Evolutionary conservation across 2,113 vertebrate species (phyloP), one percentile per base, ranked within the genome.

Genomic region (Sturnira hondurensis): DNA sequence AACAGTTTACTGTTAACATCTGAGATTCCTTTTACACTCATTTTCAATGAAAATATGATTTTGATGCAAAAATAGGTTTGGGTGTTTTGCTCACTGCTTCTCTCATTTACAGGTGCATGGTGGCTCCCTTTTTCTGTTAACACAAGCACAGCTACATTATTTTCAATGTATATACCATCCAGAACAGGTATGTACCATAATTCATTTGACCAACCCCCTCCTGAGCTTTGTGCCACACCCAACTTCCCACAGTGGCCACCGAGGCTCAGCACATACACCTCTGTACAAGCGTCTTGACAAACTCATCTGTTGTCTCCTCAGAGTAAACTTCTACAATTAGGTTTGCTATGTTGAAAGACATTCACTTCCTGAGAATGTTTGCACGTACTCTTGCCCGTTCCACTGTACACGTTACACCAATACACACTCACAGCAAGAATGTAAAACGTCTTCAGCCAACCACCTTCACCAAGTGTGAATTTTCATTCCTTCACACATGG

Each of bases 41-140:
- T 89, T 83, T 86, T 83, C 89, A 94, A 92, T 71, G 63, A 41
- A 95, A 96, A 93, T 67, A 74, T 3, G 47, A 83, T 73, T 91
- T 96, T 67, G 88, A 87, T 84, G 83, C n/a, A 45, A 81, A 88
- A 85, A 52, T 88, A 85, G 47, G n/a, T 41, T 92, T 14, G 10
- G 33, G 6, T 89, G 31, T 50, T 91, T 88, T 65, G 63, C 86
- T 70, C 94, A 71, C 31, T 15, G 50, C 17, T 45, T 61, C 67
- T 86, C 56, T 90, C 26, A 43, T 70, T 81, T 63, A 61, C 58
- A 77, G 92, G 78, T 36, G 33, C 38, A 24, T 5, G 81, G 47
- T 28, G 31, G 36, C 41, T 61, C n/a, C 43, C 92, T 36, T 76
- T 8, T 33, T 56, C 68, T 14, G 22, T 71, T 43, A 56, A 63